phyloP scores from a whole-genome alignment of 2,113 vertebrate genomes.

The Atherinomorus stipes region DNA sequence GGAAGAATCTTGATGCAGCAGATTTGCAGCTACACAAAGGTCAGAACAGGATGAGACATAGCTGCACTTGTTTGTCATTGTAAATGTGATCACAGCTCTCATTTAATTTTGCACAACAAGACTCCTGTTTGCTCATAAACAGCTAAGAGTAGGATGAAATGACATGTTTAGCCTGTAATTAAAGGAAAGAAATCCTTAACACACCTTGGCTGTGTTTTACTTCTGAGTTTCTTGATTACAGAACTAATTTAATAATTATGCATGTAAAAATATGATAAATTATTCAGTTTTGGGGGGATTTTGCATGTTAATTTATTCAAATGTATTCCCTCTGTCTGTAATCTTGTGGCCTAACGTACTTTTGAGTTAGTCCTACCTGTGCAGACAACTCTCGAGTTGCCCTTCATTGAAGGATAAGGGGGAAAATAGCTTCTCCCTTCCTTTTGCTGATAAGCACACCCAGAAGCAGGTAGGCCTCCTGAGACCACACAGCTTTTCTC shows the following conservation, averaged over 20 bases:
- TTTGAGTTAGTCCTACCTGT: constrained; percentile 35
- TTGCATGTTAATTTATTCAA: constrained; percentile 29
- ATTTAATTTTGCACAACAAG: constrained; percentile 37
- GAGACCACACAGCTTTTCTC: constrained; percentile 71
- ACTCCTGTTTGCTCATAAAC: constrained; percentile 16
- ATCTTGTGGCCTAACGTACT: constrained; percentile 16
- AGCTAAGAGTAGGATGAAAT: constrained; percentile 14
- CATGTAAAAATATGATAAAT: constrained; percentile 39
- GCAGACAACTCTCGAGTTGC: constrained; percentile 59
- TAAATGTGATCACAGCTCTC: constrained; percentile 23
- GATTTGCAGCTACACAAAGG: not conserved
- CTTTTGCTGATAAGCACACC: constrained; percentile 71
- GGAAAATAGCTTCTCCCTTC: constrained; percentile 61
- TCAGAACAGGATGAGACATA: constrained; percentile 2
- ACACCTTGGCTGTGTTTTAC: constrained; percentile 16
- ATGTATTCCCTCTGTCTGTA: constrained; percentile 14
- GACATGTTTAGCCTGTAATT: constrained; percentile 8
- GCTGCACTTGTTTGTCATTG: not conserved
- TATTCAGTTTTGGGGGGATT: constrained; percentile 10
- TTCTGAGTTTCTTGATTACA: constrained; percentile 23
- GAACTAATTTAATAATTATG: constrained; percentile 30
- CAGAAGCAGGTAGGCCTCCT: constrained; percentile 57
- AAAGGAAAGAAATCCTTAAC: constrained; percentile 26
- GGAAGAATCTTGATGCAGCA: not conserved
- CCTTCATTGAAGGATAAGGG: constrained; percentile 75